Evolutionary conservation across 2,113 vertebrate species (phyloP).

Genomic region (Ictalurus furcatus): DNA sequence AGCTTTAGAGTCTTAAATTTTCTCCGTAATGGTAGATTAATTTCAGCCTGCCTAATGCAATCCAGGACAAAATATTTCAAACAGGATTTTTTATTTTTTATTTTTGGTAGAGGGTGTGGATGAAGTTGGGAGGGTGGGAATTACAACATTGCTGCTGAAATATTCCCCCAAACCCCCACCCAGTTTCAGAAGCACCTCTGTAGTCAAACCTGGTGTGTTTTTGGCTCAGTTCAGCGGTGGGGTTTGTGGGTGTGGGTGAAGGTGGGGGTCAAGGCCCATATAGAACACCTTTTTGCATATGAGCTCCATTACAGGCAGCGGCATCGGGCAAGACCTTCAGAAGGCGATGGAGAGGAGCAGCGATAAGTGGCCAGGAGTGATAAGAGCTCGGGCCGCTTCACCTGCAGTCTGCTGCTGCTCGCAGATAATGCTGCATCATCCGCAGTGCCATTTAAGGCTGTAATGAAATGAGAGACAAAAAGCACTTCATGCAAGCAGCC

Average conservation of each 20-base stretch:
- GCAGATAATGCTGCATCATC: constrained; percentile 41
- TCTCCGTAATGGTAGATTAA: constrained; percentile 67
- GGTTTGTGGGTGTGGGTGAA: constrained; percentile 19
- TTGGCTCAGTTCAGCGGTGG: constrained; percentile 39
- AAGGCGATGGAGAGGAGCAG: constrained; percentile 34
- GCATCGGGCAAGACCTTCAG: constrained; percentile 38
- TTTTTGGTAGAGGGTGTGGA: neutral
- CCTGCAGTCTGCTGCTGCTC: constrained; percentile 36
- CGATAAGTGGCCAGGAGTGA: constrained; percentile 45
- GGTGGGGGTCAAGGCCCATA: constrained; percentile 30
- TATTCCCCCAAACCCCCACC: neutral
- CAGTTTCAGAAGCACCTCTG: constrained; percentile 39
- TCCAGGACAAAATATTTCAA: constrained; percentile 64
- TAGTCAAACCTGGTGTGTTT: constrained; percentile 48
- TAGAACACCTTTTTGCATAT: constrained; percentile 18
- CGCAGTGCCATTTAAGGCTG: constrained; percentile 29
- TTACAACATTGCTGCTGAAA: constrained; percentile 42
- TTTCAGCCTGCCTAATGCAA: constrained; percentile 67
- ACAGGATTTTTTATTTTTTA: constrained; percentile 32
- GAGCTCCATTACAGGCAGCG: constrained; percentile 48
- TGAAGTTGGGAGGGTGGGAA: constrained; percentile 30
- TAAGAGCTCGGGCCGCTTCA: constrained; percentile 42
- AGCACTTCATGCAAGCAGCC: constrained; percentile 13
- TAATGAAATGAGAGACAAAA: constrained; percentile 22
- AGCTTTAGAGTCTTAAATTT: constrained; percentile 65